phyloP scores from a whole-genome alignment of 2,888 invertebrate genomes.

The Eilema griseolum region DNA sequence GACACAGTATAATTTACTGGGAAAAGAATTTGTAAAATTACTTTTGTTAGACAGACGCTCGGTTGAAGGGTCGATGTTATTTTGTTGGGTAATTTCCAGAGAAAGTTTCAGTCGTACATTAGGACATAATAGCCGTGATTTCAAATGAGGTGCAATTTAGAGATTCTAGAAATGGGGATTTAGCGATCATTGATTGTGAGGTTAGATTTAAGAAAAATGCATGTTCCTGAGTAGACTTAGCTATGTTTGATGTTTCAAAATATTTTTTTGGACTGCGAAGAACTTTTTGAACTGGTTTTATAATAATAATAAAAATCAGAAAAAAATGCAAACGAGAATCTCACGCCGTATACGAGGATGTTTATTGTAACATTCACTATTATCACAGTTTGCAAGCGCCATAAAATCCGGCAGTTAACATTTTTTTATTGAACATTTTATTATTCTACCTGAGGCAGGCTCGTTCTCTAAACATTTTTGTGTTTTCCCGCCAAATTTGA shows the following conservation, averaged over 20 bases:
- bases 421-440: slow-evolving; percentile 2
- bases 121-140: slow-evolving; percentile 34
- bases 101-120: slow-evolving; percentile 40
- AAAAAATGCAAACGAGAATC: background rate
- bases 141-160: slow-evolving; percentile 28
- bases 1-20: slow-evolving; percentile 70
- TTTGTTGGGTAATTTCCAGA: slow-evolving; percentile 38
- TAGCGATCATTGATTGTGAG: too few relatives aligned
- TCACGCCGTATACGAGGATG: background rate
- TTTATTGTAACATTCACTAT: slow-evolving; percentile 9
- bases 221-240: background rate
- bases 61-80: slow-evolving; percentile 20
- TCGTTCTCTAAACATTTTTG: background rate
- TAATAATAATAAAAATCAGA: background rate
- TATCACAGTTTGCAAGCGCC: slow-evolving; percentile 7
- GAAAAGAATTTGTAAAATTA: slow-evolving; percentile 63
- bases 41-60: slow-evolving; percentile 49
- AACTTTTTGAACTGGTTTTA: background rate
- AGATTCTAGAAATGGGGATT: slow-evolving; percentile 25
- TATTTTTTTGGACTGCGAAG: background rate
- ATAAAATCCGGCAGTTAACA: slow-evolving; percentile 9
- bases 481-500: slow-evolving; percentile 24
- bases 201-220: background rate
- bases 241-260: background rate
- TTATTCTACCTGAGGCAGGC: slow-evolving; percentile 10